Evolutionary conservation across 1,140 invertebrate genomes (phyloP).

Genomic region (Condylostylus longicornis): DNA sequence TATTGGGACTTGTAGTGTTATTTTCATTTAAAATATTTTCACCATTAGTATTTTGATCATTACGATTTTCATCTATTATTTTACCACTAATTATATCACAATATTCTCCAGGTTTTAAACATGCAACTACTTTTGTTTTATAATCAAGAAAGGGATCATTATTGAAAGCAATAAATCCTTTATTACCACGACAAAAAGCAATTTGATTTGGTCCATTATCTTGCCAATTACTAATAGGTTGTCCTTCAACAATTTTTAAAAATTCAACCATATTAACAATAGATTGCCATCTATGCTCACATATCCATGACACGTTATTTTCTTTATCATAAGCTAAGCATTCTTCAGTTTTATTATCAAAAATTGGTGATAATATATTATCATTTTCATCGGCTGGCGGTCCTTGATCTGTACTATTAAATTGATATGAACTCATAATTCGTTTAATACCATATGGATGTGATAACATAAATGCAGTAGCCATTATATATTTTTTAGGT

Average conservation of each 20-base stretch:
- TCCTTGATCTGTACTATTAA: constrained; percentile 31
- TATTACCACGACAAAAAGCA: constrained; percentile 50
- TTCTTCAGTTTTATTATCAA: constrained; percentile 42
- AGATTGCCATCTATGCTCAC: constrained; percentile 72
- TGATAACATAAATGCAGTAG: constrained; percentile 59
- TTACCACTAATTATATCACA: constrained; percentile 66
- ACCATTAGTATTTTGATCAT: constrained; percentile 43
- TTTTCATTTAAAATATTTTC: too few species aligned
- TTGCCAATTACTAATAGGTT: constrained; percentile 50
- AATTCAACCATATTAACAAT: constrained; percentile 69
- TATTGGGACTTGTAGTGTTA: too few species aligned
- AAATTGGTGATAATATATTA: constrained; percentile 39
- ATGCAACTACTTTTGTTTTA: constrained; percentile 41
- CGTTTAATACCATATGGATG: constrained; percentile 52
- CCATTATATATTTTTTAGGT: constrained; percentile 50
- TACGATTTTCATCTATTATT: constrained; percentile 28
- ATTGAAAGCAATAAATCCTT: constrained; percentile 58
- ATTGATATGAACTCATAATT: constrained; percentile 56
- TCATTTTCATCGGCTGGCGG: constrained; percentile 39
- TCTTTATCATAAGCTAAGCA: constrained; percentile 41
- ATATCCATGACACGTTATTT: constrained; percentile 64
- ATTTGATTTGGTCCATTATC: constrained; percentile 57
- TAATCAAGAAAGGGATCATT: constrained; percentile 30
- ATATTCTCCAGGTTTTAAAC: constrained; percentile 52
- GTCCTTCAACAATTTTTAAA: constrained; percentile 40